These are phyloP conservation scores for Sebastes baramenuke DNA, from an alignment of 2,797 vertebrate genomes.

Conservation along the genomic window DNA sequence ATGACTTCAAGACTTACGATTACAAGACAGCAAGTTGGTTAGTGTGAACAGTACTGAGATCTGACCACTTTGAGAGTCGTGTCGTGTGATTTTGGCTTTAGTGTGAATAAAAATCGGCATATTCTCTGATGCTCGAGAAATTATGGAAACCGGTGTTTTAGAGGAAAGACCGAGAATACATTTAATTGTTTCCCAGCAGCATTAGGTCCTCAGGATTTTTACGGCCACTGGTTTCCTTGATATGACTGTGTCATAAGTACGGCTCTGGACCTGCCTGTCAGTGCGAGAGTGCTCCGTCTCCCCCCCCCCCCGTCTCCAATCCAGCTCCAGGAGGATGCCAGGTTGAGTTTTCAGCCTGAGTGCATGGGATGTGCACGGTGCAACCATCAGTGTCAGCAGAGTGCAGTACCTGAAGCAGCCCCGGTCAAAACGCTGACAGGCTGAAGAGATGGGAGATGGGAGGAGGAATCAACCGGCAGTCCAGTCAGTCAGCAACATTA, in stretches of 20 bases:
- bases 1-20: too few species aligned
- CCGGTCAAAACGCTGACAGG: constrained; percentile 65
- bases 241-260: constrained; percentile 38
- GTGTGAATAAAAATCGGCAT: not conserved
- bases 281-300: constrained; percentile 40
- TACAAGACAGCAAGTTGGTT: too few species aligned
- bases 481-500: constrained; percentile 28
- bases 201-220: constrained; percentile 32
- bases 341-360: constrained; percentile 79
- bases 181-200: constrained; percentile 21
- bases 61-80: too few species aligned
- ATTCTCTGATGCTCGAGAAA: not conserved
- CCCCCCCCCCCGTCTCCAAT: constrained; percentile 35
- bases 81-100: not conserved
- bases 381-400: constrained; percentile 74
- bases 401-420: constrained; percentile 67
- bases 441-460: constrained; percentile 43
- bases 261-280: constrained; percentile 59
- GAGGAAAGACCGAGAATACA: not conserved
- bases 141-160: not conserved
- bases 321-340: constrained; percentile 76
- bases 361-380: constrained; percentile 65
- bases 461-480: constrained; percentile 40
- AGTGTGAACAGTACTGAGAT: too few species aligned
- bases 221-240: constrained; percentile 47